phyloP scores from a whole-genome alignment of 2,113 vertebrate genomes.

The Indicator maculatus region DNA sequence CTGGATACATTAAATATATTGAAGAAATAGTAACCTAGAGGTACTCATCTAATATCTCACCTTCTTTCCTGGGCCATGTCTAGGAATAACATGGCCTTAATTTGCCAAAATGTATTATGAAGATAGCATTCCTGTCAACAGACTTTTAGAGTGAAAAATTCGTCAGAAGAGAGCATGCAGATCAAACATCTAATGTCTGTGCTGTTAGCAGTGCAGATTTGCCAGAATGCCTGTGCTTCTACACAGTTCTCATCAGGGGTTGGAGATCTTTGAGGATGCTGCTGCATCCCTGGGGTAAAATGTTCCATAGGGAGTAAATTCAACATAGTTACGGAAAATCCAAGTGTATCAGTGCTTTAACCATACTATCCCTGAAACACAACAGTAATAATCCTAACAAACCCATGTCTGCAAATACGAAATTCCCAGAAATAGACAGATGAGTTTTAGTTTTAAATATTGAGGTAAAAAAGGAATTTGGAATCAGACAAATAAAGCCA shows the following conservation, averaged over 20 bases:
- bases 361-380: background rate
- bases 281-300: background rate
- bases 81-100: background rate
- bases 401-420: background rate
- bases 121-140: background rate
- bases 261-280: background rate
- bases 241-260: background rate
- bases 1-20: background rate
- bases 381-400: background rate
- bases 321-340: background rate
- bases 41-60: background rate
- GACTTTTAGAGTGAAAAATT: background rate
- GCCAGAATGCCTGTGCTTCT: background rate
- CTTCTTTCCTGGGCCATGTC: background rate
- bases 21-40: background rate
- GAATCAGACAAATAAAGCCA: background rate
- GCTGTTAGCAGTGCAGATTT: background rate
- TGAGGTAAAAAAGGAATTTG: background rate
- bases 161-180: background rate
- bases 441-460: background rate
- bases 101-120: background rate
- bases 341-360: background rate
- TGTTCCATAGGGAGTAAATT: background rate
- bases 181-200: slow-evolving; percentile 7
- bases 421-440: background rate